These are phyloP conservation scores for Meta bourneti DNA, from an alignment of 2,888 invertebrate species.

Conservation along the genomic window DNA sequence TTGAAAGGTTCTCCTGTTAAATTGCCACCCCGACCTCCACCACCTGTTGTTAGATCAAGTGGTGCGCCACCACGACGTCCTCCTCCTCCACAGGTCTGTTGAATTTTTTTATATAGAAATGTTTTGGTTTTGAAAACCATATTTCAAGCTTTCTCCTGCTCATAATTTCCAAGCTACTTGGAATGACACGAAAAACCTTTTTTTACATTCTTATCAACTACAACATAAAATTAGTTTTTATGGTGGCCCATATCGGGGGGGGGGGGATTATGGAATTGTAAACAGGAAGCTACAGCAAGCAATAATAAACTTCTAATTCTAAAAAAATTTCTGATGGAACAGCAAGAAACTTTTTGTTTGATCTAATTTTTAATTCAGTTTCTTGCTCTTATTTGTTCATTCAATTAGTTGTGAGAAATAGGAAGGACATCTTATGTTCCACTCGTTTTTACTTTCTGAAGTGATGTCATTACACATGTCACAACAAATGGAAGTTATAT, in stretches of 20 bases:
- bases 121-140: neutral
- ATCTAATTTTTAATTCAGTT: too few relatives aligned
- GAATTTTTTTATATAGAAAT: neutral
- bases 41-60: conserved; percentile 56
- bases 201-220: neutral
- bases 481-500: too few relatives aligned
- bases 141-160: too few relatives aligned
- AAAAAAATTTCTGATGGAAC: too few relatives aligned
- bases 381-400: too few relatives aligned
- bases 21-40: conserved; percentile 77
- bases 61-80: conserved; percentile 75
- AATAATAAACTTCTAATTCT: too few relatives aligned
- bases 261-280: neutral
- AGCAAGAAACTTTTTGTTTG: too few relatives aligned
- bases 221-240: neutral
- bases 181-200: neutral
- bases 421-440: too few relatives aligned
- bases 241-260: neutral
- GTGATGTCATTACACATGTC: too few relatives aligned
- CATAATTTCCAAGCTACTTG: neutral
- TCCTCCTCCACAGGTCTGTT: conserved; percentile 75
- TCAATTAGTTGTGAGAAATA: too few relatives aligned
- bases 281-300: neutral
- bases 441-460: too few relatives aligned
- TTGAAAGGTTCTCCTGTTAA: conserved; percentile 55